A percentile compares a stretch with the other conserved stretches of the same genome.
phyloP scores from a whole-genome alignment of 2,888 invertebrate species.

The Bombylius discolor region DNA sequence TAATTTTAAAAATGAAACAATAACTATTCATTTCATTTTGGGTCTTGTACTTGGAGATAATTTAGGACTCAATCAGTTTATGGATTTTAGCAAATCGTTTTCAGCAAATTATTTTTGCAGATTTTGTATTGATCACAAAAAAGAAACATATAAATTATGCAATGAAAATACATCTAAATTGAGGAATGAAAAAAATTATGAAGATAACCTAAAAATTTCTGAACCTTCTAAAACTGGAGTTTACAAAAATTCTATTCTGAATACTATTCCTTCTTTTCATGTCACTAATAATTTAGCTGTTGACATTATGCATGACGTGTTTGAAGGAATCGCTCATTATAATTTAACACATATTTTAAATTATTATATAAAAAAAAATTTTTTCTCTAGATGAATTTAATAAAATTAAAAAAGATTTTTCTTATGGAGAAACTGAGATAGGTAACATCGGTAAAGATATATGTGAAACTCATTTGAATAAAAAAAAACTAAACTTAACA shows the following conservation, averaged over 20 bases:
- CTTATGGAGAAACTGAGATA: constrained; percentile 13
- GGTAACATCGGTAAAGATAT: constrained; percentile 8
- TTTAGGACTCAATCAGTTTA: no score
- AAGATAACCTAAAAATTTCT: constrained; percentile 13
- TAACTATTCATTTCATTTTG: background rate
- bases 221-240: constrained; percentile 10
- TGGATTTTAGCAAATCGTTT: constrained; percentile 10
- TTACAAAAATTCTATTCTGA: constrained; percentile 4
- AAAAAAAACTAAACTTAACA: constrained; percentile 9
- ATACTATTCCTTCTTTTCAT: constrained; percentile 9
- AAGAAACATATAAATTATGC: background rate
- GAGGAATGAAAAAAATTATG: constrained; percentile 11
- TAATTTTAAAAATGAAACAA: background rate
- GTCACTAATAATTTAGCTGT: constrained; percentile 10
- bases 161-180: constrained; percentile 9
- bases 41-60: constrained; percentile 2
- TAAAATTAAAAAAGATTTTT: constrained; percentile 9
- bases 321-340: constrained; percentile 8
- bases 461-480: constrained; percentile 1
- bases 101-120: constrained; percentile 8
- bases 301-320: constrained; percentile 14
- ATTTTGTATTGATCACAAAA: constrained; percentile 6
- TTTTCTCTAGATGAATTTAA: constrained; percentile 12
- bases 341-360: constrained; percentile 7
- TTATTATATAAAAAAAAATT: constrained; percentile 7